phyloP scores from a whole-genome alignment of 2,113 vertebrate genomes.

The Rattus rattus region DNA sequence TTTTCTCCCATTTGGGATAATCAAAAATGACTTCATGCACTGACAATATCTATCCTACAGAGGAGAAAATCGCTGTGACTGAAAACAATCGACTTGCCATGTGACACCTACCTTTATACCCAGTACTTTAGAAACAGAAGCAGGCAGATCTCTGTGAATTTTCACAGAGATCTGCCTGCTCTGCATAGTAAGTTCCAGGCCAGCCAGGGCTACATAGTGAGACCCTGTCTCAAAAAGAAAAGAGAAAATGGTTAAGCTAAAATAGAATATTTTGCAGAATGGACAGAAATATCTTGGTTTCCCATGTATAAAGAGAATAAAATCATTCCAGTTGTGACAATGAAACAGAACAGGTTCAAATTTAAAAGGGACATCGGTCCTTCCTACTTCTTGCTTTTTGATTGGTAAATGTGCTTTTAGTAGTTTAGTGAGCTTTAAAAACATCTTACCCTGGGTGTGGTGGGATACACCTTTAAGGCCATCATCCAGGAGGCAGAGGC shows the following conservation, averaged over 20 bases:
- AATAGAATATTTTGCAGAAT: not conserved
- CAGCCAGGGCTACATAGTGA: not conserved
- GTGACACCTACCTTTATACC: not conserved
- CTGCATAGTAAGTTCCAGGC: not conserved
- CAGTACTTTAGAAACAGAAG: not conserved
- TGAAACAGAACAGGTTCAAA: not conserved
- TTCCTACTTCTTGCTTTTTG: conserved; percentile 39
- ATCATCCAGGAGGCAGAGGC: not conserved
- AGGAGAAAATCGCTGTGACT: not conserved
- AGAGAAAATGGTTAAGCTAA: not conserved
- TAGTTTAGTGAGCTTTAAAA: conserved; percentile 36
- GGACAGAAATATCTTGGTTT: conserved; percentile 1
- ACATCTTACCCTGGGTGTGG: not conserved
- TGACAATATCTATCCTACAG: not conserved
- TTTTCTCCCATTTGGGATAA: not conserved
- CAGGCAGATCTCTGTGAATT: not conserved
- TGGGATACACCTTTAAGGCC: not conserved
- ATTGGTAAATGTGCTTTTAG: conserved; percentile 32
- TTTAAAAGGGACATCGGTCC: not conserved
- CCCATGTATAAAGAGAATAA: conserved; percentile 1
- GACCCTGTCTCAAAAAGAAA: not conserved
- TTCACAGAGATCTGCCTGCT: not conserved
- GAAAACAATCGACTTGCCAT: not conserved
- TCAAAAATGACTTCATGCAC: not conserved
- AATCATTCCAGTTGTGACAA: conserved; percentile 5